Percentiles rank a stretch among this genome's conserved stretches.
Conservation (phyloP, 2,888 invertebrate species). For the Mesorhabditis spiculigera region DNA sequence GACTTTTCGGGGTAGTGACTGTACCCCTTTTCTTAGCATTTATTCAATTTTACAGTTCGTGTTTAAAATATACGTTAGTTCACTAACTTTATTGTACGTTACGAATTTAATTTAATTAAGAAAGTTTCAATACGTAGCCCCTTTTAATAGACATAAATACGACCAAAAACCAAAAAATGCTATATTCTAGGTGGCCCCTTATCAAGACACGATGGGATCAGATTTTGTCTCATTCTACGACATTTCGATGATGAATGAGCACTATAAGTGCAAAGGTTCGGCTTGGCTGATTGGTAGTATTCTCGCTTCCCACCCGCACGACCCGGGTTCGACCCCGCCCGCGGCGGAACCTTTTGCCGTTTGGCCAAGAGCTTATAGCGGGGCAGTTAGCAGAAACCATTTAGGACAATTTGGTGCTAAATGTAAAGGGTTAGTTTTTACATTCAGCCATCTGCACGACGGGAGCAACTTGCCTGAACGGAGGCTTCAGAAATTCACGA, state of each 20-base stretch:
- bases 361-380: neutral
- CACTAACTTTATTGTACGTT: too few relatives aligned
- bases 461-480: slow-evolving; percentile 41
- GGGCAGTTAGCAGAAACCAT: neutral
- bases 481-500: slow-evolving; percentile 43
- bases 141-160: too few relatives aligned
- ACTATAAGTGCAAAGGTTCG: slow-evolving; percentile 46
- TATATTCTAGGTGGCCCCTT: slow-evolving; percentile 11
- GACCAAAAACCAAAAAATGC: too few relatives aligned
- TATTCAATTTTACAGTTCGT: too few relatives aligned
- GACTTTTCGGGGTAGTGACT: too few relatives aligned
- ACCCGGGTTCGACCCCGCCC: neutral
- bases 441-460: slow-evolving; percentile 1
- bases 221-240: slow-evolving; percentile 44
- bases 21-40: too few relatives aligned
- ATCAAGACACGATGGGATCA: slow-evolving; percentile 45
- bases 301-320: neutral
- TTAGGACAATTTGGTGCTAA: neutral
- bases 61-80: too few relatives aligned
- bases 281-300: neutral
- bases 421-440: neutral
- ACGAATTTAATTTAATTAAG: too few relatives aligned
- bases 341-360: neutral
- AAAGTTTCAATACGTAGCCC: too few relatives aligned
- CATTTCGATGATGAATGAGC: slow-evolving; percentile 52